Evolutionary conservation across 35 echinoderm and acorn worm species (phyloP).

Genomic region (Stichopus chloronotus): DNA sequence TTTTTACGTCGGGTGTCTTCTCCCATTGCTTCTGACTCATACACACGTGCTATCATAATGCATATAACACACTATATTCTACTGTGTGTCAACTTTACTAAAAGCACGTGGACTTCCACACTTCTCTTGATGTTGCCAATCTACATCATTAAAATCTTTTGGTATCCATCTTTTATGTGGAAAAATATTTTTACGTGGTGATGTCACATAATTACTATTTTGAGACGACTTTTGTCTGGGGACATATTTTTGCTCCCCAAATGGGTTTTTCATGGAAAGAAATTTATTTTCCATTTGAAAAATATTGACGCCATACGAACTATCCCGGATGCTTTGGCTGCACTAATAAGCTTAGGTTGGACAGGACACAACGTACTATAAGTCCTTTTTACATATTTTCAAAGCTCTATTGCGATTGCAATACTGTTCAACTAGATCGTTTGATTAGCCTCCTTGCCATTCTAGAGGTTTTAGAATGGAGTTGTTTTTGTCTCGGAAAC

Average conservation of each 20-base stretch:
- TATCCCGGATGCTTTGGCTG: not conserved
- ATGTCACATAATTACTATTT: not conserved
- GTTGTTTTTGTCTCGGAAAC: no score
- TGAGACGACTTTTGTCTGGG: not conserved
- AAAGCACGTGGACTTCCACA: not conserved
- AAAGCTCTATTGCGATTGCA: no score
- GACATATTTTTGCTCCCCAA: not conserved
- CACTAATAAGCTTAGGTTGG: not conserved
- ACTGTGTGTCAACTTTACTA: not conserved
- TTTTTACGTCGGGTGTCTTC: not conserved
- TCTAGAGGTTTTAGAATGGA: no score
- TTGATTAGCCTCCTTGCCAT: no score
- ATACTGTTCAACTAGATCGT: no score
- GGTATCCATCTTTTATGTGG: not conserved
- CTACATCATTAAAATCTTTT: constrained; percentile 10
- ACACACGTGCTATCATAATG: not conserved
- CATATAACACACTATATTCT: not conserved
- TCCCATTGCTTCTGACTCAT: not conserved
- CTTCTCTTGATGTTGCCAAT: not conserved
- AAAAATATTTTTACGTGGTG: not conserved
- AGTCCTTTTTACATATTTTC: no score
- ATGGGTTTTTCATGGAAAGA: not conserved
- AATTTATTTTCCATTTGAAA: not conserved
- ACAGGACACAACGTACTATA: not conserved
- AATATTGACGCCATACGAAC: not conserved